Percentiles rank a stretch among this genome's conserved stretches.
These are phyloP conservation scores for Odontesthes bonariensis DNA, from an alignment of 2,113 vertebrate genomes.

Conservation along the genomic window DNA sequence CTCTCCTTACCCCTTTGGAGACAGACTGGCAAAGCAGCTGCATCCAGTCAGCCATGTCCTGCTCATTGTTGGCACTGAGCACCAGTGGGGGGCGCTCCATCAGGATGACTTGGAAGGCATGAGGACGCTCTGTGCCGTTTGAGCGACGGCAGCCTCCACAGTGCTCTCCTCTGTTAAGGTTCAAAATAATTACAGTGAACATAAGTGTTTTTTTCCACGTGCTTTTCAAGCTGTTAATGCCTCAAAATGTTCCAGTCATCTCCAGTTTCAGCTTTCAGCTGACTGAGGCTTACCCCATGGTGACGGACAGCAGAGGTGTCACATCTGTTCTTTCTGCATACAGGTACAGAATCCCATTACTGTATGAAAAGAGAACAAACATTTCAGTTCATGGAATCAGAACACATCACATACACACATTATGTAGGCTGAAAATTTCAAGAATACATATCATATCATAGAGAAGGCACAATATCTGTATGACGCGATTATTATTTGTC, in stretches of 20 bases:
- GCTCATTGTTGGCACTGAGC: constrained; percentile 90
- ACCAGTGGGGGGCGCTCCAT: constrained; percentile 92
- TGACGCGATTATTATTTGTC: too few species aligned
- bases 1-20: constrained; percentile 92
- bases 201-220: neutral
- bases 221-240: neutral
- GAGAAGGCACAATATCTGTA: too few species aligned
- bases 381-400: neutral
- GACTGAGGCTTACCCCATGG: constrained; percentile 90
- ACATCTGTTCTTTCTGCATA: constrained; percentile 91
- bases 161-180: constrained; percentile 88
- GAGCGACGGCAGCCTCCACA: constrained; percentile 95
- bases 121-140: constrained; percentile 90
- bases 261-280: neutral
- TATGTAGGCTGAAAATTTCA: too few species aligned
- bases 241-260: neutral
- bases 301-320: constrained; percentile 91
- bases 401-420: neutral
- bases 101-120: constrained; percentile 96
- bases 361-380: constrained; percentile 60
- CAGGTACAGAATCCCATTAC: constrained; percentile 92
- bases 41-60: constrained; percentile 99
- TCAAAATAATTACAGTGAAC: neutral
- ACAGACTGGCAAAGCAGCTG: constrained; percentile 95
- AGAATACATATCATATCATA: too few species aligned